A percentile compares a stretch with the other conserved stretches of the same genome.
These are phyloP conservation scores for Carollia perspicillata DNA, from an alignment of 2,113 vertebrate species.

Conservation along the genomic window DNA sequence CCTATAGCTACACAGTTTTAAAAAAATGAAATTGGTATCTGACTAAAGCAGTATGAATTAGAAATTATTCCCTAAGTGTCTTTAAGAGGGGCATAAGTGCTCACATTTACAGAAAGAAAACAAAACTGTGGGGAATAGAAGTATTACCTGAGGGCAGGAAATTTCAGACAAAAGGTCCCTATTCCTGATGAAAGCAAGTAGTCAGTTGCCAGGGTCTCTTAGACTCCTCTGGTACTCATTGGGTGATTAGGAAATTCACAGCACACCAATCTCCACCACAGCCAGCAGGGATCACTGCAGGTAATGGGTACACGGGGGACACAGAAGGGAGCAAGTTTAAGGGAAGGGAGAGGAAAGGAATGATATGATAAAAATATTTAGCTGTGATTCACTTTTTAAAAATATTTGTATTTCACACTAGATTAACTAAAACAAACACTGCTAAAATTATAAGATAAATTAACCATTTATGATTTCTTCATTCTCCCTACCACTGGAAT, in stretches of 20 bases:
- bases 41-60: background rate
- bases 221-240: constrained; percentile 78
- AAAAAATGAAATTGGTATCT: constrained; percentile 7
- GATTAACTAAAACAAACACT: constrained; percentile 38
- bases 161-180: constrained; percentile 83
- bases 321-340: constrained; percentile 81
- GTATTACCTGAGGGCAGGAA: constrained; percentile 82
- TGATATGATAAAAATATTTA: constrained; percentile 79
- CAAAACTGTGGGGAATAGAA: constrained; percentile 64
- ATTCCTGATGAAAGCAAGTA: constrained; percentile 81
- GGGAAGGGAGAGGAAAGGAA: constrained; percentile 79
- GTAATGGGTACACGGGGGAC: constrained; percentile 80
- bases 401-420: constrained; percentile 61
- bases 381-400: constrained; percentile 57
- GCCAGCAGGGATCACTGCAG: constrained; percentile 81
- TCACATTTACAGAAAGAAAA: constrained; percentile 48
- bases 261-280: constrained; percentile 82
- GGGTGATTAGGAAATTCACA: constrained; percentile 79
- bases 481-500: background rate
- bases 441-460: constrained; percentile 36
- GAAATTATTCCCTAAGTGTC: constrained; percentile 21
- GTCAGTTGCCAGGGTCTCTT: constrained; percentile 81
- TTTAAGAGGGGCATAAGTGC: constrained; percentile 51
- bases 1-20: background rate
- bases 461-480: background rate